Evolutionary conservation across 1,140 invertebrate genomes (phyloP), one percentile per base, ranked within the genome.

Genomic region (Cephus cinctus): DNA sequence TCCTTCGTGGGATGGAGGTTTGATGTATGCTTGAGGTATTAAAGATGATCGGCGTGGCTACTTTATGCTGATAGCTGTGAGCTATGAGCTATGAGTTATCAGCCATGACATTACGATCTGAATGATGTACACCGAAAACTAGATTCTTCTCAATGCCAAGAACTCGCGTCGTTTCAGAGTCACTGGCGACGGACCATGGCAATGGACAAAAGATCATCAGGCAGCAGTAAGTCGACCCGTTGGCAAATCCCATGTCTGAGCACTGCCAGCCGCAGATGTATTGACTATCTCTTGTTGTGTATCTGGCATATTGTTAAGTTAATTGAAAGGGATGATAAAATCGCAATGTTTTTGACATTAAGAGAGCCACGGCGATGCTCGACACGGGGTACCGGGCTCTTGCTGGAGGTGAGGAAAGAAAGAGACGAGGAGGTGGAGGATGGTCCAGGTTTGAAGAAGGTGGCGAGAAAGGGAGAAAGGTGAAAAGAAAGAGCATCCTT

Each of bases 231-330:
- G 39, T 8, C 18, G 11, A 9, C 14, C 16, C 18, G 39, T 19
- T 23, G 18, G 9, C 15, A 11, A n/a, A 20, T 19, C 39, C 15
- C 39, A n/a, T 15, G 4, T 4, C 9, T 21, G 18, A 11, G 16
- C 18, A 15, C 39, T 5, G 6, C 9, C 51, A 42, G 41, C 52
- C 36, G 53, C 52, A 18, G 43, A 61, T 57, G 48, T 50, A 61
- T 65, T 62, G 62, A 32, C 62, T 56, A 64, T 56, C 62, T 59
- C 50, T 47, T 45, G 48, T 52, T 56, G 45, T 43, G 50, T 59
- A 66, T 68, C 61, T 56, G 60, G 51, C 54, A 62, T 58, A 67
- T 67, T 71, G 68, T 71, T 61, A 45, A 59, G 65, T 66, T 69
- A 69, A 71, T 71, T 69, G 66, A 60, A 62, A 61, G 48, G 38